phyloP scores from a whole-genome alignment of 2,113 vertebrate species.

The Bubo scandiacus region DNA sequence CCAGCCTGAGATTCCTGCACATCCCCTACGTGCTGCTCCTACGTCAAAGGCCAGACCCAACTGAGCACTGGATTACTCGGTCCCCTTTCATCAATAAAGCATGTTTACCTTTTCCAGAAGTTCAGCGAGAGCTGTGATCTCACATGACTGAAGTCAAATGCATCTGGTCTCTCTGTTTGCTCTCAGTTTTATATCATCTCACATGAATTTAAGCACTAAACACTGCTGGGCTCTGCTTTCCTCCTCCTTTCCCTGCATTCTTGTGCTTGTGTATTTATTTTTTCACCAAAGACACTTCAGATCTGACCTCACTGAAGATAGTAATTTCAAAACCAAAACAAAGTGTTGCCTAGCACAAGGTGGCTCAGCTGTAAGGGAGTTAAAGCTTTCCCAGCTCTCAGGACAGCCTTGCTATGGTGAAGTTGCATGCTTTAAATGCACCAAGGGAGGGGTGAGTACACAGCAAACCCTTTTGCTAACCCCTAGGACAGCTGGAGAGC shows the following conservation, averaged over 20 bases:
- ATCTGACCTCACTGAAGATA: background rate
- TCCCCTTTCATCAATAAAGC: background rate
- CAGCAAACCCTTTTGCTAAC: background rate
- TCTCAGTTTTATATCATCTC: background rate
- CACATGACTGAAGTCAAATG: background rate
- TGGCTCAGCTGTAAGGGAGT: background rate
- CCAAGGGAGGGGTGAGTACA: background rate
- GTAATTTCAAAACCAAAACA: slow-evolving; percentile 8
- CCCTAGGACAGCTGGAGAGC: background rate
- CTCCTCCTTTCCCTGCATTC: background rate
- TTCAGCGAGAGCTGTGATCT: background rate
- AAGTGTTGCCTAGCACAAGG: slow-evolving; percentile 2
- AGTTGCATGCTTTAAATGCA: background rate
- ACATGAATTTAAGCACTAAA: background rate
- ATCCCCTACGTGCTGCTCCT: background rate
- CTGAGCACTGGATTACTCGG: background rate
- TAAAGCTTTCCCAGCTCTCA: background rate
- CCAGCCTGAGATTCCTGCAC: background rate
- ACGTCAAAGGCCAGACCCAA: slow-evolving; percentile 6
- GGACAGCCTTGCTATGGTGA: background rate
- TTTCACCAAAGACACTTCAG: slow-evolving; percentile 4
- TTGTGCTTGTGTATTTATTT: background rate
- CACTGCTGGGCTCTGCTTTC: background rate
- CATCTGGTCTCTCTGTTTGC: background rate
- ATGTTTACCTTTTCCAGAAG: slow-evolving; percentile 9